phyloP scores from a whole-genome alignment of 2,888 invertebrate species.

The Petrolisthes manimaculis region DNA sequence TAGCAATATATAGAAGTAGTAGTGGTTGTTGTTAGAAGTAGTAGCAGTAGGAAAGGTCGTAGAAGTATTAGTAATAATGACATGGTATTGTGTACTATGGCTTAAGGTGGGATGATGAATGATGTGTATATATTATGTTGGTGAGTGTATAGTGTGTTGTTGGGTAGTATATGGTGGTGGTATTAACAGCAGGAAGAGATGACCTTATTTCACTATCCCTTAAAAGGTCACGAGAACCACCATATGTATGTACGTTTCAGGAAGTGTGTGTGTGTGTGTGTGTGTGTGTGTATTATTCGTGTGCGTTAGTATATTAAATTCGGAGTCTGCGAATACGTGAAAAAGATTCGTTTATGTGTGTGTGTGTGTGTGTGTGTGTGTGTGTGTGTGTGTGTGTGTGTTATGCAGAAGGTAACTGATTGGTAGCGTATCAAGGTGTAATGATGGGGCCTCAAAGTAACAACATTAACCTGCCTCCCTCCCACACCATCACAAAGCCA shows the following conservation, averaged over 20 bases:
- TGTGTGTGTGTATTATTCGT: not conserved
- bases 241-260: not conserved
- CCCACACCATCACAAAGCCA: no score
- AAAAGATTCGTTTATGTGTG: not conserved
- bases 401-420: not conserved
- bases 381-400: not conserved
- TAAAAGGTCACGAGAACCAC: constrained; percentile 8
- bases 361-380: not conserved
- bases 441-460: no score
- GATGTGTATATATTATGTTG: no score
- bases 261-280: not conserved
- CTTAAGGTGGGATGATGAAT: no score
- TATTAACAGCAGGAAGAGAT: not conserved
- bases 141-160: no score
- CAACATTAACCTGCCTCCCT: no score
- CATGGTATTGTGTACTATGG: not conserved
- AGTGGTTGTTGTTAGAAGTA: no score
- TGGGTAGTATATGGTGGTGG: no score
- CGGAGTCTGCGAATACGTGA: not conserved
- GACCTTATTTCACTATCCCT: not conserved
- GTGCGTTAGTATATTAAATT: not conserved
- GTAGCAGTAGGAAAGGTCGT: not conserved
- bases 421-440: no score
- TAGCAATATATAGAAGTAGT: no score
- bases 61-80: not conserved